A percentile compares a stretch with the other conserved stretches of the same genome.
phyloP scores from a whole-genome alignment of 1,140 invertebrate species.

The Alviniconcha marisindica region DNA sequence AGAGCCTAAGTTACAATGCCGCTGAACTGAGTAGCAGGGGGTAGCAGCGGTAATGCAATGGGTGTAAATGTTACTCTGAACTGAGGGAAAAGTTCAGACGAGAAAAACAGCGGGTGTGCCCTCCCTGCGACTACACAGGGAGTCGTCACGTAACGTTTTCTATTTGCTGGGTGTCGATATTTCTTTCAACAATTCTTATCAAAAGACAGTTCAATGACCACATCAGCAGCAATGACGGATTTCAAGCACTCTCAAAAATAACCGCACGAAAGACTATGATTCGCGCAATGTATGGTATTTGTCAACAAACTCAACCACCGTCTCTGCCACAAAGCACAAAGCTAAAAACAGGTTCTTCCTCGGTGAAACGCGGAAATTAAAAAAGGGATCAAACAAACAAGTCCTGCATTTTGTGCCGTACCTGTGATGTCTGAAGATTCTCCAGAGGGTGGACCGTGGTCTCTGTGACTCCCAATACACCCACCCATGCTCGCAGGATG shows the following conservation, averaged over 20 bases:
- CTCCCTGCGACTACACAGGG: too few species aligned
- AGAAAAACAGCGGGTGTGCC: too few species aligned
- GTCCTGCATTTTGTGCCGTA: conserved; percentile 29
- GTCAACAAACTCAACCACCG: not conserved
- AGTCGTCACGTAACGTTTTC: too few species aligned
- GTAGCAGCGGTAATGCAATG: too few species aligned
- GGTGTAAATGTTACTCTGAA: too few species aligned
- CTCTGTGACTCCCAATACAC: conserved; percentile 74
- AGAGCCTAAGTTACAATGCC: too few species aligned
- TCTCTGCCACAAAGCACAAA: not conserved
- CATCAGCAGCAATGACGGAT: not conserved
- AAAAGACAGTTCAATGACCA: too few species aligned
- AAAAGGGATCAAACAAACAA: not conserved
- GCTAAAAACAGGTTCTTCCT: not conserved
- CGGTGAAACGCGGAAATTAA: not conserved
- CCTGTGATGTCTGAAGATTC: conserved; percentile 71
- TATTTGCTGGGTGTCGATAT: too few species aligned
- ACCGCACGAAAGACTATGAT: too few species aligned
- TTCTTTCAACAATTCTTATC: not conserved
- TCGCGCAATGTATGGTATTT: not conserved
- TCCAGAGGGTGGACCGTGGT: conserved; percentile 70
- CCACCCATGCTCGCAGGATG: conserved; percentile 70
- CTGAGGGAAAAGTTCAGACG: too few species aligned
- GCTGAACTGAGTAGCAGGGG: too few species aligned
- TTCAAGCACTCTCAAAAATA: too few species aligned